Evolutionary conservation across 2,888 invertebrate species (phyloP).

Genomic region (Pimpla rufipes): DNA sequence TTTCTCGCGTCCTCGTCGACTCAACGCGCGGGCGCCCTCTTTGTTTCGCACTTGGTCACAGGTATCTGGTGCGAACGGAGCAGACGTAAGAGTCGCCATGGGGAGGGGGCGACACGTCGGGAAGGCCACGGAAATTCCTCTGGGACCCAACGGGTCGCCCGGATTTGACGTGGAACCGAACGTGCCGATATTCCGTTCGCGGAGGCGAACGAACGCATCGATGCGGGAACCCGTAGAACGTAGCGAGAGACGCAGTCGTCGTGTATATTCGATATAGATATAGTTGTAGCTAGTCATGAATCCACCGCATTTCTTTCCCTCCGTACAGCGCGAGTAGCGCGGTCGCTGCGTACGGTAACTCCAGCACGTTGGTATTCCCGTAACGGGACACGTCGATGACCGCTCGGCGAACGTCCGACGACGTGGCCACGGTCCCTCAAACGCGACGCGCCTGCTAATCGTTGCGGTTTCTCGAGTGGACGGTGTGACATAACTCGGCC

Average conservation of each 20-base stretch:
- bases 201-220: slow-evolving; percentile 11
- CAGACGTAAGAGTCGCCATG: background rate
- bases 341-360: slow-evolving; percentile 15
- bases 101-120: too few relatives aligned
- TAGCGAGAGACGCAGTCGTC: background rate
- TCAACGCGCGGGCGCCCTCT: background rate
- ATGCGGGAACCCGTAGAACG: slow-evolving; percentile 1
- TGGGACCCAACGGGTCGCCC: slow-evolving; percentile 12
- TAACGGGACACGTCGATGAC: slow-evolving; percentile 60
- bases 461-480: slow-evolving; percentile 1
- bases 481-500: slow-evolving; percentile 6
- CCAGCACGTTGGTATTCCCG: slow-evolving; percentile 25
- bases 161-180: slow-evolving; percentile 24
- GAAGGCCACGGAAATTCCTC: background rate
- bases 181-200: slow-evolving; percentile 44
- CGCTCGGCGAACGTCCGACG: slow-evolving; percentile 3
- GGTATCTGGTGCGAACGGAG: background rate
- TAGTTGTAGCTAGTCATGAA: slow-evolving; percentile 42
- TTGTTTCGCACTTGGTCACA: background rate
- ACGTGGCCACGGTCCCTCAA: background rate
- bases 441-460: slow-evolving; percentile 44
- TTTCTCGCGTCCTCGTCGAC: slow-evolving; percentile 18
- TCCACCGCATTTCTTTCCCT: slow-evolving; percentile 3
- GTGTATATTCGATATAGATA: slow-evolving; percentile 6
- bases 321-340: background rate